A percentile compares a stretch with the other conserved stretches of the same genome.
Evolutionary conservation across 2,888 invertebrate genomes (phyloP).

Genomic region (Ophion costatus): DNA sequence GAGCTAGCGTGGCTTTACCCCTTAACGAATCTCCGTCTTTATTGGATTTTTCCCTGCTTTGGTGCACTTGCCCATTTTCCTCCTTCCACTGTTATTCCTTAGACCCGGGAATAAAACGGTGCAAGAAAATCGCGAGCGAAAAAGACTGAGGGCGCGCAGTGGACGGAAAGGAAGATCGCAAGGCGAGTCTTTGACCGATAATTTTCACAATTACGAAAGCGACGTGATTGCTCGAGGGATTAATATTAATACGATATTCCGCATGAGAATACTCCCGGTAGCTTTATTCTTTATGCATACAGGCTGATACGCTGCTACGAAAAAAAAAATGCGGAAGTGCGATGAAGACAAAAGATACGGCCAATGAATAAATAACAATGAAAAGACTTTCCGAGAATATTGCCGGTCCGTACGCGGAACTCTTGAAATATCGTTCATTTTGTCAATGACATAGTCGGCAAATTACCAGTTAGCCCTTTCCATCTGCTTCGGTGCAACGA

Average conservation of each 20-base stretch:
- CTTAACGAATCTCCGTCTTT: too few species aligned
- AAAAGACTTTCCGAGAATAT: constrained; percentile 33
- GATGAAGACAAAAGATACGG: constrained; percentile 17
- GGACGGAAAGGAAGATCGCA: constrained; percentile 1
- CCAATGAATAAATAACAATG: constrained; percentile 58
- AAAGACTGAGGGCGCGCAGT: too few species aligned
- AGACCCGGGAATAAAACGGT: background rate
- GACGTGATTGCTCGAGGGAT: constrained; percentile 30
- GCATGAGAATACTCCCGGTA: constrained; percentile 4
- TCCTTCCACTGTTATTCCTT: background rate
- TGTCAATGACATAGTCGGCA: constrained; percentile 13
- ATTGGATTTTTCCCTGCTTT: background rate
- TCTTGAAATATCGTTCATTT: constrained; percentile 39
- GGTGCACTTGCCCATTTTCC: background rate
- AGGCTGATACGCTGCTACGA: constrained; percentile 1
- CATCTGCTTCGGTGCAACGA: constrained; percentile 1
- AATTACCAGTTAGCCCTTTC: constrained; percentile 36
- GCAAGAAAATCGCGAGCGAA: too few species aligned
- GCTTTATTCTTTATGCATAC: constrained; percentile 54
- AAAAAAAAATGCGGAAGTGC: constrained; percentile 34
- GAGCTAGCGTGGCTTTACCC: too few species aligned
- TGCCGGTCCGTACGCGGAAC: background rate
- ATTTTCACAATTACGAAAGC: constrained; percentile 23
- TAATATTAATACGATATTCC: constrained; percentile 51
- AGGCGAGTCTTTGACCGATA: constrained; percentile 38